phyloP scores from a whole-genome alignment of 23 tunicate species.

The Aplidium turbinatum region DNA sequence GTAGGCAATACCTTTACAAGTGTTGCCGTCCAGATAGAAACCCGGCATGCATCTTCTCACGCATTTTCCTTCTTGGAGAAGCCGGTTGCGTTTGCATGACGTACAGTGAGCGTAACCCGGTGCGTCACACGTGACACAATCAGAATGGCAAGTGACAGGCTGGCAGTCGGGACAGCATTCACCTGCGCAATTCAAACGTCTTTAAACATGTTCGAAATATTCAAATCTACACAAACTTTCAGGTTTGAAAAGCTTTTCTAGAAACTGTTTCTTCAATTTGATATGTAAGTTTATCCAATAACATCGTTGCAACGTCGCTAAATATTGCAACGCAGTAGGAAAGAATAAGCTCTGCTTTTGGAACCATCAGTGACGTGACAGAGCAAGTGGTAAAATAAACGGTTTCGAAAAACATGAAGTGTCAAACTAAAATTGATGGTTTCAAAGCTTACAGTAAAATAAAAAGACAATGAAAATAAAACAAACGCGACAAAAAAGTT shows the following conservation, averaged over 20 bases:
- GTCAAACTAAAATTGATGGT: too few relatives aligned
- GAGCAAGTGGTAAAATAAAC: too few relatives aligned
- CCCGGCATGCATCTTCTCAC: slow-evolving; percentile 77
- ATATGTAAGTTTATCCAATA: too few relatives aligned
- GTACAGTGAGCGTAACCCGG: slow-evolving; percentile 87
- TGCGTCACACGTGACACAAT: slow-evolving; percentile 75
- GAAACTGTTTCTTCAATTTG: too few relatives aligned
- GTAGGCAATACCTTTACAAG: slow-evolving; percentile 32
- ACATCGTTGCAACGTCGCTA: background rate
- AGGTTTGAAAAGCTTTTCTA: too few relatives aligned
- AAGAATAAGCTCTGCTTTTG: too few relatives aligned
- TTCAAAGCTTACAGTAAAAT: too few relatives aligned
- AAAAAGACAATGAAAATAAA: too few relatives aligned
- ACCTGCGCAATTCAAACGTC: slow-evolving; percentile 42
- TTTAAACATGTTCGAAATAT: background rate
- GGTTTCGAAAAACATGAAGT: too few relatives aligned
- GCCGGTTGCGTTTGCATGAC: slow-evolving; percentile 46
- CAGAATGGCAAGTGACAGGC: slow-evolving; percentile 80
- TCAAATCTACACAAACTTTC: background rate
- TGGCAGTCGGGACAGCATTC: slow-evolving; percentile 96
- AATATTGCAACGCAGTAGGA: too few relatives aligned
- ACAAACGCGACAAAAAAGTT: too few relatives aligned
- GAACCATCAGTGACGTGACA: too few relatives aligned
- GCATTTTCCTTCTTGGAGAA: slow-evolving; percentile 86
- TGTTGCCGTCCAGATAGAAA: slow-evolving; percentile 61